These are phyloP conservation scores for Neoarius graeffei DNA, from an alignment of 2,113 vertebrate genomes.

Conservation along the genomic window DNA sequence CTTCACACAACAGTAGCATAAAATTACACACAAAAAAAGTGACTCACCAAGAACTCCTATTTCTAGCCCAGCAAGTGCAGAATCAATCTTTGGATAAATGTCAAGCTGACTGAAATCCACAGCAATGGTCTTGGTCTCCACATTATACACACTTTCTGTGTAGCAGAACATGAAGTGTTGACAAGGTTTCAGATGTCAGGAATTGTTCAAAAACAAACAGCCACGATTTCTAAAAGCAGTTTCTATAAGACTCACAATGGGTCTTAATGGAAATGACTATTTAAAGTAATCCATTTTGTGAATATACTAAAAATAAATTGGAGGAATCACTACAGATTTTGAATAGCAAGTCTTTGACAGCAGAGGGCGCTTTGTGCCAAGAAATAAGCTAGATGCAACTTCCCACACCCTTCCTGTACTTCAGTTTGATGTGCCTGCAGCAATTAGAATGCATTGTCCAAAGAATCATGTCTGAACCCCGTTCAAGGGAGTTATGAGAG, in stretches of 20 bases:
- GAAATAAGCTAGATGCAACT: conserved; percentile 49
- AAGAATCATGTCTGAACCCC: conserved; percentile 61
- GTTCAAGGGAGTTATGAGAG: conserved; percentile 57
- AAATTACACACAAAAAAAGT: not conserved
- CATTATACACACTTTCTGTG: conserved; percentile 81
- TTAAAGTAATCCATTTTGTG: conserved; percentile 35
- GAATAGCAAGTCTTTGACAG: conserved; percentile 35
- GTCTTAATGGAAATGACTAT: not conserved
- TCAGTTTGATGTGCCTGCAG: conserved; percentile 61
- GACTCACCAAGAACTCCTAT: conserved; percentile 87
- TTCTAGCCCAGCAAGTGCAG: conserved; percentile 79
- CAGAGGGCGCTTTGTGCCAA: conserved; percentile 65
- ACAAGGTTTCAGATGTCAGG: not conserved
- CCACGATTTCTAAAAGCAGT: not conserved
- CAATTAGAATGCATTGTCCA: conserved; percentile 73
- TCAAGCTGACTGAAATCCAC: conserved; percentile 82
- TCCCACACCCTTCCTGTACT: conserved; percentile 46
- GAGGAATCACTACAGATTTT: conserved; percentile 6
- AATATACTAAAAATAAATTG: conserved; percentile 44
- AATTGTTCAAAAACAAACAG: not conserved
- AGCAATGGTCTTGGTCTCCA: conserved; percentile 86
- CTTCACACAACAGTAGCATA: not conserved
- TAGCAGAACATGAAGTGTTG: not conserved
- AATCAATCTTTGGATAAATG: conserved; percentile 84
- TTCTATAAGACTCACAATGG: not conserved